phyloP scores from a whole-genome alignment of 2,113 vertebrate species.

The Hemiprocne comata region DNA sequence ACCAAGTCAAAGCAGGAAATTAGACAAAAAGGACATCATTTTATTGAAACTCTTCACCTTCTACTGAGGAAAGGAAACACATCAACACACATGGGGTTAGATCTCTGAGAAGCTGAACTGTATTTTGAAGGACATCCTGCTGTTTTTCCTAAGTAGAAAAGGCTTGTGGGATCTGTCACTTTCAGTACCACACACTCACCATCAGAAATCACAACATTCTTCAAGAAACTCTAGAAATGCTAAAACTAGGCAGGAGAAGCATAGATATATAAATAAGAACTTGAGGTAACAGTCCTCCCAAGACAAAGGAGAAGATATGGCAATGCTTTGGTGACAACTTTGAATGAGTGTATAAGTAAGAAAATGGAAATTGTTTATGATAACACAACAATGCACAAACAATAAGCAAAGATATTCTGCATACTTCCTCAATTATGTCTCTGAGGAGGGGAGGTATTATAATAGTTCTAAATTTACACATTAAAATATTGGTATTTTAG shows the following conservation, averaged over 20 bases:
- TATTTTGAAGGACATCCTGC: not conserved
- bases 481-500: not conserved
- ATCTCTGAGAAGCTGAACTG: not conserved
- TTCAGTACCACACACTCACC: accelerated
- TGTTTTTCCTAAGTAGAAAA: not conserved
- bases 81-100: not conserved
- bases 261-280: not conserved
- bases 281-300: not conserved
- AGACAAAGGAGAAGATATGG: not conserved
- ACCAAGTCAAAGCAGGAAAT: slow-evolving; percentile 48
- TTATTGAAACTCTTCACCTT: slow-evolving; percentile 37
- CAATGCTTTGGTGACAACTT: not conserved
- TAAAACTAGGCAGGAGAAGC: not conserved
- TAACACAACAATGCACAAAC: not conserved
- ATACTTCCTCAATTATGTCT: not conserved
- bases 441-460: not conserved
- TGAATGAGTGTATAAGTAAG: not conserved
- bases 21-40: not conserved
- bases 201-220: accelerated
- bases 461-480: not conserved
- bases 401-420: not conserved
- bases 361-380: not conserved
- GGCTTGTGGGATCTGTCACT: not conserved
- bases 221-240: not conserved
- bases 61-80: not conserved